Conservation (phyloP, 2,113 vertebrate genomes). For the Poeciliopsis turrubarensis region DNA sequence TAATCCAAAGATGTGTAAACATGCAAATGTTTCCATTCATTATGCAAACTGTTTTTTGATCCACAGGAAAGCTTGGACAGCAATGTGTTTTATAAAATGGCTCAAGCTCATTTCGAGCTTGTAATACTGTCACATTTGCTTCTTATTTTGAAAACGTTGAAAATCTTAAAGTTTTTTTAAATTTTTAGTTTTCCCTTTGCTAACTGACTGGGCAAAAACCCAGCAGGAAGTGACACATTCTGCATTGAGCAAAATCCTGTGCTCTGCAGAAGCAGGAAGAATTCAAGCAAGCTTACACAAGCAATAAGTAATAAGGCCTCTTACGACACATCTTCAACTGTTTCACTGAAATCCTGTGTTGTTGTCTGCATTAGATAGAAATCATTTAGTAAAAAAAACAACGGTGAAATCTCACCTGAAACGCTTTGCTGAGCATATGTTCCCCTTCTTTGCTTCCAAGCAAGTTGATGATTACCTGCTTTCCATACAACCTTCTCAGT, state of each 20-base stretch:
- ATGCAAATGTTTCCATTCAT: neutral
- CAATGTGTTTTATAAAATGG: neutral
- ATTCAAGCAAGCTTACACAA: neutral
- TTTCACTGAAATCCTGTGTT: neutral
- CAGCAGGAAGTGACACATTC: constrained; percentile 8
- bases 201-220: neutral
- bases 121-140: neutral
- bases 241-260: neutral
- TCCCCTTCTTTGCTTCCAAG: constrained; percentile 97
- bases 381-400: neutral
- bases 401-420: constrained; percentile 83
- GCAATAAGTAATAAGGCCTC: neutral
- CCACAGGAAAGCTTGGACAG: neutral
- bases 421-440: constrained; percentile 98
- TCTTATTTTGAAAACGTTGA: neutral
- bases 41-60: neutral
- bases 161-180: neutral
- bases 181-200: neutral
- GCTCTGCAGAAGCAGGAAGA: constrained; percentile 2
- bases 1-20: neutral
- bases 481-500: constrained; percentile 91
- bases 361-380: neutral
- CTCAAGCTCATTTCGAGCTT: neutral
- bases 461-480: constrained; percentile 95
- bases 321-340: neutral